Conservation (phyloP, 2,888 invertebrate species). For the Quadroppia sp. region DNA sequence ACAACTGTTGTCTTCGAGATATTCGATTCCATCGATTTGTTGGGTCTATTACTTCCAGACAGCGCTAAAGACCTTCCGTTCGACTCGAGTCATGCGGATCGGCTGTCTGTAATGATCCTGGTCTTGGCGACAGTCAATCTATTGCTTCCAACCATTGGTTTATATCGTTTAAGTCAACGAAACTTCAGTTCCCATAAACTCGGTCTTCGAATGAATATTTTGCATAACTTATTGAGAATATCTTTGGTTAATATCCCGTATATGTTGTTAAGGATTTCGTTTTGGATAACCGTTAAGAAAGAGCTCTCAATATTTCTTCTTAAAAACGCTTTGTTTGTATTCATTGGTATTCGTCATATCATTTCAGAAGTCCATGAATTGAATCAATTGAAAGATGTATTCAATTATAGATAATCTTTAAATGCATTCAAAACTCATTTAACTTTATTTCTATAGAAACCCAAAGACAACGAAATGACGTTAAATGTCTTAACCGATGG, state of each 20-base stretch:
- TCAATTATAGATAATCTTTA: neutral
- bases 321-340: slow-evolving; percentile 22
- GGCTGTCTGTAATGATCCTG: neutral
- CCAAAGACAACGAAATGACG: neutral
- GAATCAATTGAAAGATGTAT: neutral
- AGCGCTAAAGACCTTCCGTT: neutral
- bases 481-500: neutral
- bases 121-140: slow-evolving; percentile 11
- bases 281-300: neutral
- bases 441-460: neutral
- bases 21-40: slow-evolving; percentile 28
- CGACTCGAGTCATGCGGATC: neutral
- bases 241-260: slow-evolving; percentile 11
- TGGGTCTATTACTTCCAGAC: slow-evolving; percentile 15
- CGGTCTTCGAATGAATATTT: slow-evolving; percentile 1
- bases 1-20: slow-evolving; percentile 22
- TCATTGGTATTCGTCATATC: slow-evolving; percentile 5
- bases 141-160: slow-evolving; percentile 13
- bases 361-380: slow-evolving; percentile 17
- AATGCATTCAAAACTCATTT: neutral
- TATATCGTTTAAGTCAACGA: slow-evolving; percentile 17
- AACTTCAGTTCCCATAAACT: neutral
- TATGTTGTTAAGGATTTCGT: neutral
- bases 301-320: slow-evolving; percentile 22
- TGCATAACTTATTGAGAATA: slow-evolving; percentile 18